Base-by-base conservation (phyloP, 2,797 vertebrate genomes). In the Paramormyrops hopkinsi region DNA sequence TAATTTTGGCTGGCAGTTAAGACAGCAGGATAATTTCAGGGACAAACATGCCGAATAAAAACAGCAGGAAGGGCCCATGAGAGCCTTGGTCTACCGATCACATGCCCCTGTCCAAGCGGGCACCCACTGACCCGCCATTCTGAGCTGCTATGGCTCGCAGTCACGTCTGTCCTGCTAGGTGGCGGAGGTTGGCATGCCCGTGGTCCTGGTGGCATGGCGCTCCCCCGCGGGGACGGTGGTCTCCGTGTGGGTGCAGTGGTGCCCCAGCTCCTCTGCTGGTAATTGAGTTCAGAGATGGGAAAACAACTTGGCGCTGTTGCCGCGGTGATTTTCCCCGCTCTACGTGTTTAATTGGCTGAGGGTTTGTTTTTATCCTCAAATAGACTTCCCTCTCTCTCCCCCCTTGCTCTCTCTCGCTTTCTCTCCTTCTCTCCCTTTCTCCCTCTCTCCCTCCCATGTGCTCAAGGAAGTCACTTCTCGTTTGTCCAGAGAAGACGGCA, bases 141-240 rank as follows among this genome's bases (percentile, higher is more conserved):
- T 86, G 50, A 94, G 19, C 88, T 25, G 92, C 92, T 89, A 86
- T 83, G 90, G 76, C 86, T 89, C 93, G 94, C 94, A 94, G 94
- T 93, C 91, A 90, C 62, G 93, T 93, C 92, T 94, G 94, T 95
- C 95, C 91, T 89, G 92, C 56, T 62, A 95, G 93, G 96, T 96
- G 95, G 95, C 95, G 90, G 94, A 95, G 95, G 95, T 94, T 93
- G 85, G 29, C 92, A 92, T 93, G 93, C 94, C 94, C 92, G 91
- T 89, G 90, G 91, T 85, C 86, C 92, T 73, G 0, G 90, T 93
- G 93, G 93, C 92, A 91, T 93, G 94, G 92, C 94, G 84, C 92
- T 93, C 90, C 84, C 91, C 91, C 12, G 2, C 0, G 33, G 85
- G 91, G 90, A 87, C 62, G 91, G 88, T 44, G 9, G 89, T 88